phyloP scores from a whole-genome alignment of 2,888 invertebrate species.

The Drosophila anomelani region DNA sequence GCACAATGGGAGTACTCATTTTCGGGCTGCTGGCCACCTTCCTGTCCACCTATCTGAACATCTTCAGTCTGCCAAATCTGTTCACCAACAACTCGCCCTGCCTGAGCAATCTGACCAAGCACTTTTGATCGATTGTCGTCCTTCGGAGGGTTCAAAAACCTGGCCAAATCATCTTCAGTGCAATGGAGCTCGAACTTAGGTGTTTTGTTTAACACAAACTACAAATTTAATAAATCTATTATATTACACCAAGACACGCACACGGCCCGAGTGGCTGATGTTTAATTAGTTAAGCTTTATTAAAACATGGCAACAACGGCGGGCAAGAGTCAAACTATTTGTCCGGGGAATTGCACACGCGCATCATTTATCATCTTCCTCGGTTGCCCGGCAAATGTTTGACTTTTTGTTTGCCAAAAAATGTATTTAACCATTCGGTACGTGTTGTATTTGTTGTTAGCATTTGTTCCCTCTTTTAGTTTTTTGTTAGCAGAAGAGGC shows the following conservation, averaged over 20 bases:
- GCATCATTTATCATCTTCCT: conserved; percentile 75
- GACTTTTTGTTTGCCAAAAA: conserved; percentile 65
- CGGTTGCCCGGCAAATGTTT: conserved; percentile 64
- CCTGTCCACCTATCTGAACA: conserved; percentile 89
- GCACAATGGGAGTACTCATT: conserved; percentile 87
- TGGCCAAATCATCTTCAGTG: conserved; percentile 48
- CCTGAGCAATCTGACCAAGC: conserved; percentile 86
- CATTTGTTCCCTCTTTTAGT: background rate
- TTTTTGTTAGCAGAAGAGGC: conserved; percentile 1
- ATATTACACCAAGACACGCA: conserved; percentile 55
- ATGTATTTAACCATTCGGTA: conserved; percentile 50
- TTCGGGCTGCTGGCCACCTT: conserved; percentile 88
- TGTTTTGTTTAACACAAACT: conserved; percentile 67
- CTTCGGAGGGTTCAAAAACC: conserved; percentile 71
- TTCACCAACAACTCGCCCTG: conserved; percentile 90
- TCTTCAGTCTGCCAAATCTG: conserved; percentile 88
- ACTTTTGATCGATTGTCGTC: conserved; percentile 49
- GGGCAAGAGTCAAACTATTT: conserved; percentile 25
- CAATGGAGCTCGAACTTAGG: conserved; percentile 54
- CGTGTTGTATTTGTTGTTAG: conserved; percentile 26
- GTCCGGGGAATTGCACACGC: conserved; percentile 67
- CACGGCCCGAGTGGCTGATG: conserved; percentile 17
- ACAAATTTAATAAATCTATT: conserved; percentile 67
- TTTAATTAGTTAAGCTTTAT: conserved; percentile 79
- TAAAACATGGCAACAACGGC: conserved; percentile 64